These are phyloP conservation scores for Sceloporus tristichus DNA, from an alignment of 2,113 vertebrate genomes.

Conservation along the genomic window DNA sequence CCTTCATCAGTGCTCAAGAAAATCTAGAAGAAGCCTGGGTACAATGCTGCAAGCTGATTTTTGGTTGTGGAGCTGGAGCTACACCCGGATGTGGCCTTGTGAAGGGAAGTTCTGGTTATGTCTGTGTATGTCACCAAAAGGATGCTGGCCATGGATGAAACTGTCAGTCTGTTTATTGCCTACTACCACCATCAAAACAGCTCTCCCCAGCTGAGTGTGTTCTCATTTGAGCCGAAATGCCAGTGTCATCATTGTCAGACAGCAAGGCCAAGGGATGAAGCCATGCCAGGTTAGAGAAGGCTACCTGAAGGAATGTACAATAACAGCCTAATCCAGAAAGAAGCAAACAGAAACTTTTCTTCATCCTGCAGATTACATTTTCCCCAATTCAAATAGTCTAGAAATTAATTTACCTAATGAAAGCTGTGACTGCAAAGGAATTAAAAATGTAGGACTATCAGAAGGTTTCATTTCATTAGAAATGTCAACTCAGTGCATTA, in stretches of 20 bases:
- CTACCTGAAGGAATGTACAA: neutral
- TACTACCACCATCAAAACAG: neutral
- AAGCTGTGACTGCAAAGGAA: slow-evolving; percentile 51
- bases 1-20: no score
- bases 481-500: slow-evolving; percentile 44
- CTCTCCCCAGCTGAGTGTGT: neutral
- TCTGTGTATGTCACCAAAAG: no score
- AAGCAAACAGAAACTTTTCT: slow-evolving; percentile 17
- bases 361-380: slow-evolving; percentile 30
- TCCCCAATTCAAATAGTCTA: slow-evolving; percentile 8
- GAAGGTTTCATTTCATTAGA: slow-evolving; percentile 46
- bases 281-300: neutral
- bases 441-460: slow-evolving; percentile 30
- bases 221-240: neutral
- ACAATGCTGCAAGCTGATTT: no score
- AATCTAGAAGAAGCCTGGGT: no score
- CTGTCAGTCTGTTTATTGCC: no score
- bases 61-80: no score
- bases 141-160: no score
- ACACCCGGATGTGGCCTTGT: no score
- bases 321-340: neutral
- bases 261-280: no score
- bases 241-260: neutral
- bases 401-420: slow-evolving; percentile 31
- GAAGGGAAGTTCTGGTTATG: no score